Evolutionary conservation across 1,140 invertebrate species (phyloP), one percentile per base, ranked within the genome.

Genomic region (Arion vulgaris): DNA sequence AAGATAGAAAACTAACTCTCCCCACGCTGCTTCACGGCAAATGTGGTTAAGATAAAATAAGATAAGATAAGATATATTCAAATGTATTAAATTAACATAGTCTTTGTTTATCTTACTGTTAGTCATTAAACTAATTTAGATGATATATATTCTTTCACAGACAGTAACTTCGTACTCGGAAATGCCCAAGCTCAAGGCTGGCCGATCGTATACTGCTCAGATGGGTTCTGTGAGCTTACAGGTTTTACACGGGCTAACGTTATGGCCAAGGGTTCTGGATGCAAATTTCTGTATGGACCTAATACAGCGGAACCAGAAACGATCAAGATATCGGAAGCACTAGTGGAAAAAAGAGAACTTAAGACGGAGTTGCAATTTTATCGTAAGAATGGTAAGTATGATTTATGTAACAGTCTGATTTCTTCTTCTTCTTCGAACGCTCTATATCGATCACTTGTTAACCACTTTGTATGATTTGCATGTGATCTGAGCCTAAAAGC

Each of bases 181-280:
- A 98, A 98, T 94, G 97, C 98, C 82, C 97, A 98, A 93, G 97
- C 98, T 84, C 95, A 95, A 84, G 91, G 95, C 39, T 97, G 97
- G 94, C 97, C 98, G 85, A 98, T 99, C 93, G 98, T 99, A 83
- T 99, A 99, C 93, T 99, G 98, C 93, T 98, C 97, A 9, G 97
- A 99, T 95, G 98, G 97, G 75, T 99, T 99, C 94, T 98, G 97
- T 92, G 97, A 98, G 93, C 95, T 99, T 93, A 98, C 97, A 81
- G 97, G 97, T 83, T 98, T 95, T 93, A 94, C 96, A 83, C 94
- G 98, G 84, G 97, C 97, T 62, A 97, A 98, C 94, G 90, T 92
- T 81, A 92, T 92, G 91, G 97, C 98, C 93, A 98, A 98, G 91
- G 96, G 96, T 84, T 98, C 97, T 92, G 96, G 97, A 83, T 99